phyloP scores from a whole-genome alignment of 2,113 vertebrate species.

The Rafetus swinhoei region DNA sequence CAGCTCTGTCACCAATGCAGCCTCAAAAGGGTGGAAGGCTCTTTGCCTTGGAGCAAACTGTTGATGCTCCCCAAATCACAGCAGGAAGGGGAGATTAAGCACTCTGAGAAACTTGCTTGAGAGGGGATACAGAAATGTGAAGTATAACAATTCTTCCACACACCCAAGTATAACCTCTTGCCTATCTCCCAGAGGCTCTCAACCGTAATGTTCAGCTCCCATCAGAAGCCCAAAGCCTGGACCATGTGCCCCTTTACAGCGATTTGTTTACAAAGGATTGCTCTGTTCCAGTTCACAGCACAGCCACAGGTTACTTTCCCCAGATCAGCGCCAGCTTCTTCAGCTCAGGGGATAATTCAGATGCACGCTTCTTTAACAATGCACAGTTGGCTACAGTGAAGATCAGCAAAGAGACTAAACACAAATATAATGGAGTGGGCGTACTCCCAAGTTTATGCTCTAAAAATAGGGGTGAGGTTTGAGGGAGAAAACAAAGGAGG shows the following conservation, averaged over 20 bases:
- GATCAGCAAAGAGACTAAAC: slow-evolving; percentile 21
- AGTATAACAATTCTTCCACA: not conserved
- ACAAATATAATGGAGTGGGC: slow-evolving; percentile 37
- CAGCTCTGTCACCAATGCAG: fast-evolving
- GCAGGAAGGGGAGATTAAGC: fast-evolving
- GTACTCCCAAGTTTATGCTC: slow-evolving; percentile 58
- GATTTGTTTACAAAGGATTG: not conserved
- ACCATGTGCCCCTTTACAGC: not conserved
- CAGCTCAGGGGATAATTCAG: not conserved
- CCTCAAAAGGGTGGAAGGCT: fast-evolving
- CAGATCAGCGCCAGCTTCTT: not conserved
- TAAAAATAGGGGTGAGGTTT: slow-evolving; percentile 64
- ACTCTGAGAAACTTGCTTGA: fast-evolving
- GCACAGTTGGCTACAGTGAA: not conserved
- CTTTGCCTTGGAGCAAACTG: not conserved
- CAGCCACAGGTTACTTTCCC: not conserved
- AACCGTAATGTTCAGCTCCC: not conserved
- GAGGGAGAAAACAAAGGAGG: slow-evolving; percentile 71
- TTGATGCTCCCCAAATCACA: not conserved
- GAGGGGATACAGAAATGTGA: not conserved
- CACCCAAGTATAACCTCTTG: fast-evolving
- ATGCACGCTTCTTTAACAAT: slow-evolving; percentile 24
- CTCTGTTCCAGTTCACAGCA: slow-evolving; percentile 34
- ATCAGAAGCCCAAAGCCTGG: not conserved
- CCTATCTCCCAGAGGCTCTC: not conserved